These are phyloP conservation scores for Lucilia cuprina DNA, from an alignment of 1,140 invertebrate species.

Conservation along the genomic window DNA sequence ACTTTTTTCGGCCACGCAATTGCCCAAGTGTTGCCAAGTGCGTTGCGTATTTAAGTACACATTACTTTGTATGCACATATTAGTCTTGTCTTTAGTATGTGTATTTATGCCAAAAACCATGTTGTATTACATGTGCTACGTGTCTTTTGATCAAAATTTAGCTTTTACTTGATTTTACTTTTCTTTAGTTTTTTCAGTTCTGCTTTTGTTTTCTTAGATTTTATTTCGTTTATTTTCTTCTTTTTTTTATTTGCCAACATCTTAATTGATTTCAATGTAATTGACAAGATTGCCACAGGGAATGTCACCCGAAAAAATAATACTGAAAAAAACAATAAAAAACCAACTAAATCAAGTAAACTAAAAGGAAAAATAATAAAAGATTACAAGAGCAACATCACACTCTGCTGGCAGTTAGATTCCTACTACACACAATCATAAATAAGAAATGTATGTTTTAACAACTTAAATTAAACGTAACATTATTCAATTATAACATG, in stretches of 20 bases:
- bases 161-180: not conserved
- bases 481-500: slow-evolving; percentile 14
- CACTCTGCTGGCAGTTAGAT: not conserved
- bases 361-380: not conserved
- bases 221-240: not conserved
- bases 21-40: not conserved
- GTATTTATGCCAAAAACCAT: slow-evolving; percentile 14
- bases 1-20: too few relatives aligned
- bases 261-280: slow-evolving; percentile 18
- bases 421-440: not conserved
- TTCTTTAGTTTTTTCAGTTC: not conserved
- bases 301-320: not conserved
- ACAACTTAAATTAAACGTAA: slow-evolving; percentile 12
- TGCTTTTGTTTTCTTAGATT: not conserved
- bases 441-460: not conserved
- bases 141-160: not conserved
- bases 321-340: not conserved
- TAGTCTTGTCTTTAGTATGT: not conserved
- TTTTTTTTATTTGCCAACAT: not conserved
- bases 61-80: not conserved
- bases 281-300: not conserved
- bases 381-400: not conserved
- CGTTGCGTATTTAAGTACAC: not conserved
- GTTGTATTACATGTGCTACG: slow-evolving; percentile 6
- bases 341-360: not conserved